Base-by-base conservation (phyloP, 2,888 invertebrate genomes). In the Eupithecia abbreviata region DNA sequence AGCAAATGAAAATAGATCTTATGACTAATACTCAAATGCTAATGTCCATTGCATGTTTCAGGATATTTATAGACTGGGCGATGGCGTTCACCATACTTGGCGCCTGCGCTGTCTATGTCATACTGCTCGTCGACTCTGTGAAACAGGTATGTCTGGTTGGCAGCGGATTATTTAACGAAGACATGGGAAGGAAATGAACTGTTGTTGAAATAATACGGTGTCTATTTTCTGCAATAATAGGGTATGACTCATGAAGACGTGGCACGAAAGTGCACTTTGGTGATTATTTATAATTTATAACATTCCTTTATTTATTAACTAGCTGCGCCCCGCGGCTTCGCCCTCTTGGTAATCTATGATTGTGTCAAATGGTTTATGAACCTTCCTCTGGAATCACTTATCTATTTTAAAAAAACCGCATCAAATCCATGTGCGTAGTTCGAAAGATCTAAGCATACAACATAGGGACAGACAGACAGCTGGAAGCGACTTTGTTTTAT, bases 41-140 rank as follows among this genome's bases (percentile, higher is more conserved):
- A n/a, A 73, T 73, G 72, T 69, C 47, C 30, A 49, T 69, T 69
- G 42, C 76, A 77, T 78, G 69, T 93, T 95, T 89, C 92, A 97
- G 97, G 93, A 96, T 96, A 90, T 96, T 97, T 89, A 97, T 97
- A 82, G 97, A 97, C 86, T 93, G 95, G 84, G 96, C 97, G 41
- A 93, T 97, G 85, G 96, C 97, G 89, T 95, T 96, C 76, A 97
- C 97, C 71, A 97, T 97, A 91, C 96, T 96, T 89, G 96, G 97
- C 85, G 97, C 97, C 72, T 96, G 96, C 75, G 96, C 97, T 78
- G 98, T 98, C 1, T 98, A 98, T 91, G 96, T 97, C 80, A 97
- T 98, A 72, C 96, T 98, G 84, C 96, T 98, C 77, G 96, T 97
- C 65, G 96, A 96, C 77, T 96, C 97, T 43, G 94, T 97, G n/a